phyloP scores from a whole-genome alignment of 2,113 vertebrate genomes.

The Corvus moneduloides region DNA sequence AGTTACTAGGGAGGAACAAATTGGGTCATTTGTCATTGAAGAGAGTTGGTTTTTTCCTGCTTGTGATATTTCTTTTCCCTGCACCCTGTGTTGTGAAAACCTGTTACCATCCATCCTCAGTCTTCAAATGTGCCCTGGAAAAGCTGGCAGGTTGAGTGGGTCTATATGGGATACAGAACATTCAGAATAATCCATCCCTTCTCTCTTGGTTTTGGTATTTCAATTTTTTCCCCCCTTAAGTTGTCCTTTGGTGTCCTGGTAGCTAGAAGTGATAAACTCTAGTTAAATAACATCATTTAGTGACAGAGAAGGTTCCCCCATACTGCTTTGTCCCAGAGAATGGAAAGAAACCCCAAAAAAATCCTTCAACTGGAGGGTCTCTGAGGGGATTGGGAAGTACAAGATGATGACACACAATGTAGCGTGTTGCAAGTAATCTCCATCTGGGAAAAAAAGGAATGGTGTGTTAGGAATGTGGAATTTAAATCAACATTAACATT shows the following conservation, averaged over 20 bases:
- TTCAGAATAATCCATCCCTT: background rate
- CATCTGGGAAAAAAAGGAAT: background rate
- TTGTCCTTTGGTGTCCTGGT: background rate
- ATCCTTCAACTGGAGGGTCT: background rate
- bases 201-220: background rate
- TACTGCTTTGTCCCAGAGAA: background rate
- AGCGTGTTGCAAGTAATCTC: background rate
- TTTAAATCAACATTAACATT: background rate
- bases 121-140: background rate
- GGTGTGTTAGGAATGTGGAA: background rate
- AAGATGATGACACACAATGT: background rate
- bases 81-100: background rate
- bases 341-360: background rate
- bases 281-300: background rate
- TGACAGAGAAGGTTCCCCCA: background rate
- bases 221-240: background rate
- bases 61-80: background rate
- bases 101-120: background rate
- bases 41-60: background rate
- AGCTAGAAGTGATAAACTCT: background rate
- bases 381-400: background rate
- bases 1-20: constrained; percentile 23
- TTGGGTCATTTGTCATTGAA: background rate
- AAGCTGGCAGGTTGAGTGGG: background rate
- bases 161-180: background rate